Evolutionary conservation across 2,888 invertebrate species (phyloP), one percentile per base, ranked within the genome.

Genomic region (Beris chalybata): DNA sequence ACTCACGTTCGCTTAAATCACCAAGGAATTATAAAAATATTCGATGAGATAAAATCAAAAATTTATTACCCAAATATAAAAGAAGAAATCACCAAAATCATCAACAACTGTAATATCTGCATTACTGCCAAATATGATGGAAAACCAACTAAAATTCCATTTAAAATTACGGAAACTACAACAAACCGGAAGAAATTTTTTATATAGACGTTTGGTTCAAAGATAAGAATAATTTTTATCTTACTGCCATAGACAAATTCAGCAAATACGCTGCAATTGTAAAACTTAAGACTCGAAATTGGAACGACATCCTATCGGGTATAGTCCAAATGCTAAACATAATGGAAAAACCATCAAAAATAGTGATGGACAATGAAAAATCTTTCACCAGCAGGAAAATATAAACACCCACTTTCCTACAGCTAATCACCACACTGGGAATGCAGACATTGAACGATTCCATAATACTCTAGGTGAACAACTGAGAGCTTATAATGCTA

Each of bases 401-500:
- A 31, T 54, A 31, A 11, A 64, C 43, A 43, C 38, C 2, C 54
- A 64, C 30, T 31, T 54, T 15, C 45, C 54, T 15, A 53, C 45
- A 4, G 22, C 54, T 4, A 12, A 64, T 54, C n/a, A 54, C 31
- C 38, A 64, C 12, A 64, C 64, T 9, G 12, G 54, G 4, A 54
- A 64, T 13, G 64, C 47, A 12, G 64, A 54, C 30, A 30, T 45
- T 1, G 45, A 64, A 45, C 15, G 52, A 7, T 15, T 52, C 5
- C 64, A 64, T 47, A 29, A 38, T 55, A 45, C 64, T n/a, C 13
- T 64, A 13, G 44, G 29, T 29, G 45, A 64, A 45, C 54, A 64
- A 7, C 29, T 64, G 15, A 32, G 64, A 54, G 9, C 13, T 30
- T 54, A 30, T 31, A 31, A 31, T 5, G 12, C 12, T 12, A 30